A percentile compares a stretch with the other conserved stretches of the same genome.
phyloP scores from a whole-genome alignment of 53 echinoderm and acorn worm species.

The Mesocentrotus franciscanus region DNA sequence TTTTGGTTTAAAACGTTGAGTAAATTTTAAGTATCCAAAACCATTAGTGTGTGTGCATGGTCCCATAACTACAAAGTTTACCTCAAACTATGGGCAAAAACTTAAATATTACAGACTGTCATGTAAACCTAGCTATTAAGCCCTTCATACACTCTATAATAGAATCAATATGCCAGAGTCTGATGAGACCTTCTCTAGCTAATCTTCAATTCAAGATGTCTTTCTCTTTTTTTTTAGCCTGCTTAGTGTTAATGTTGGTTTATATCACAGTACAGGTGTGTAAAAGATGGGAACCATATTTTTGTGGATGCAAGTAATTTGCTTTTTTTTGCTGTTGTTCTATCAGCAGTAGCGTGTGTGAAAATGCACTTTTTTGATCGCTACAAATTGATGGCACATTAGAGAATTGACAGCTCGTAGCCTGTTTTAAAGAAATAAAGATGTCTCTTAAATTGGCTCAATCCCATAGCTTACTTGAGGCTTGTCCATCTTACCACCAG shows the following conservation, averaged over 20 bases:
- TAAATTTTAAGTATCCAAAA: too few relatives aligned
- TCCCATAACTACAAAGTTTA: too few relatives aligned
- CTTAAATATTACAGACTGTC: too few relatives aligned
- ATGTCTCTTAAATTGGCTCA: background rate
- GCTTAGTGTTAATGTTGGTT: background rate
- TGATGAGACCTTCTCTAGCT: background rate
- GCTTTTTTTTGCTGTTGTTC: background rate
- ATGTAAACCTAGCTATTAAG: too few relatives aligned
- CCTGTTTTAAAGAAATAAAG: background rate
- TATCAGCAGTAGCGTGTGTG: background rate
- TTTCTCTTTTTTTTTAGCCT: background rate
- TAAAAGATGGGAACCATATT: background rate
- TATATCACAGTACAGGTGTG: background rate
- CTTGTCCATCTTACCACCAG: background rate
- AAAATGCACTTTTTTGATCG: background rate
- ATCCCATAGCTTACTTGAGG: background rate
- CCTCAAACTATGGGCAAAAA: too few relatives aligned
- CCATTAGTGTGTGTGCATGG: too few relatives aligned
- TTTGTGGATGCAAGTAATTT: background rate
- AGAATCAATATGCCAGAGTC: slow-evolving; percentile 31
- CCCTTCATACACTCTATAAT: background rate
- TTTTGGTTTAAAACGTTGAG: too few relatives aligned
- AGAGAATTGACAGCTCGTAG: background rate
- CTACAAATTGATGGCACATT: background rate
- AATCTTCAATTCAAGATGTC: slow-evolving; percentile 28